These are phyloP conservation scores for Pagrus major DNA, from an alignment of 2,113 vertebrate species.

Conservation along the genomic window DNA sequence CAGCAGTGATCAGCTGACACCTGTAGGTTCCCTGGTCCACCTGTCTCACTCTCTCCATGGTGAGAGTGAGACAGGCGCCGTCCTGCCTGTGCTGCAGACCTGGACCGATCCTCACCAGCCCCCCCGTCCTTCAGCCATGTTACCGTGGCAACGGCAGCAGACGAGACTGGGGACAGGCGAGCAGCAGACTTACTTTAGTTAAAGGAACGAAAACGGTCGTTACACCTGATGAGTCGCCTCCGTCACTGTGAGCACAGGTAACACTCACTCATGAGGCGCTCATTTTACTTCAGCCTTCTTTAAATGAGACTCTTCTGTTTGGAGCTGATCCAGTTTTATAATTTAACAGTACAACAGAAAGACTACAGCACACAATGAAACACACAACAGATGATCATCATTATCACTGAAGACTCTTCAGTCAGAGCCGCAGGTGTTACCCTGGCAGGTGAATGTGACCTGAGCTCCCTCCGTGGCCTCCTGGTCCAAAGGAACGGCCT, in stretches of 20 bases:
- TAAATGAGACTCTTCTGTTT: no score
- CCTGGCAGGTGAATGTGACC: slow-evolving; percentile 55
- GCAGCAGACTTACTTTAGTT: neutral
- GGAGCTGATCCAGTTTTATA: no score
- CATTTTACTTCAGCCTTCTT: no score
- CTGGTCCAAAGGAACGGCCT: slow-evolving; percentile 59
- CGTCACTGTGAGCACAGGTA: no score
- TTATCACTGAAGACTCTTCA: neutral
- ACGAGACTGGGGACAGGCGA: slow-evolving; percentile 25
- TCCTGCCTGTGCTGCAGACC: slow-evolving; percentile 50
- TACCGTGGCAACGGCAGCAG: slow-evolving; percentile 13
- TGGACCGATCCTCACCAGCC: neutral
- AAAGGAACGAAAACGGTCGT: neutral
- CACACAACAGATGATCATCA: no score
- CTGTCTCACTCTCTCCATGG: slow-evolving; percentile 40
- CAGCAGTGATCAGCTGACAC: slow-evolving; percentile 52
- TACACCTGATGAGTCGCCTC: neutral
- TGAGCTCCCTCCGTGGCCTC: slow-evolving; percentile 55
- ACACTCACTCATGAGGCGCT: no score
- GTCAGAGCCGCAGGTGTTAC: neutral
- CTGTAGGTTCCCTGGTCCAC: slow-evolving; percentile 39
- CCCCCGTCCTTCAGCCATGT: slow-evolving; percentile 56
- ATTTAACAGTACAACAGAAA: no score
- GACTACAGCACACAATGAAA: no score
- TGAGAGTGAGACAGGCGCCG: slow-evolving; percentile 20